Evolutionary conservation across 2,797 vertebrate species (phyloP), one percentile per base, ranked within the genome.

Genomic region (Enteromius radiatus): DNA sequence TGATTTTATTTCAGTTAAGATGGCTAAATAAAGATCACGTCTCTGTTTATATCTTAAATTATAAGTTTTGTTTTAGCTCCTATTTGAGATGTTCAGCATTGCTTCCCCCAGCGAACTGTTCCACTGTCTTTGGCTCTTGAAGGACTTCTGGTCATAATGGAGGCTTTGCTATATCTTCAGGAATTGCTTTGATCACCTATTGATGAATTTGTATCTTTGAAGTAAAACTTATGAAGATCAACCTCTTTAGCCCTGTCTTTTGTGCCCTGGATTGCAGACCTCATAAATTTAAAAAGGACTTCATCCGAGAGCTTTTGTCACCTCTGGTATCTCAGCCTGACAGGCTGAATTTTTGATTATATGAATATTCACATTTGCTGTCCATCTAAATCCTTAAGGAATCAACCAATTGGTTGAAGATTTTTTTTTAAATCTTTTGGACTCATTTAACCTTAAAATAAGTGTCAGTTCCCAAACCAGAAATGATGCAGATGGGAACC

Each of bases 171-270:
- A 68, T 41, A 54, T 38, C 64, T 56, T 56, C n/a, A 68, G 31
- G 5, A 79, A 79, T 54, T 2, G 23, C 36, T 79, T 54, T 52
- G 63, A 78, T 78, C 43, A 54, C 47, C 77, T 79, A 54, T 68
- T 65, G 64, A 69, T 69, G 52, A 54, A 41, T 79, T 28, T 43
- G 49, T 78, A 52, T 14, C 76, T 78, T 52, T 78, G 76, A 78
- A 67, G 45, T 52, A 26, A 59, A 59, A 36, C 33, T 75, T 59
- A 59, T 28, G 47, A 61, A 64, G 17, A 63, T 63, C 38, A 47
- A 31, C 56, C 41, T 59, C n/a, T 38, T 41, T 59, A 70, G 52
- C 5, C 49, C 26, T 59, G 47, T 80, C 5, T 26, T 71, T 80
- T 80, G 19, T 71, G 63, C 52, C 36, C 7, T 63, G 17, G 19